Base-by-base conservation (phyloP, 1,140 invertebrate species). In the Aplysia californica region DNA sequence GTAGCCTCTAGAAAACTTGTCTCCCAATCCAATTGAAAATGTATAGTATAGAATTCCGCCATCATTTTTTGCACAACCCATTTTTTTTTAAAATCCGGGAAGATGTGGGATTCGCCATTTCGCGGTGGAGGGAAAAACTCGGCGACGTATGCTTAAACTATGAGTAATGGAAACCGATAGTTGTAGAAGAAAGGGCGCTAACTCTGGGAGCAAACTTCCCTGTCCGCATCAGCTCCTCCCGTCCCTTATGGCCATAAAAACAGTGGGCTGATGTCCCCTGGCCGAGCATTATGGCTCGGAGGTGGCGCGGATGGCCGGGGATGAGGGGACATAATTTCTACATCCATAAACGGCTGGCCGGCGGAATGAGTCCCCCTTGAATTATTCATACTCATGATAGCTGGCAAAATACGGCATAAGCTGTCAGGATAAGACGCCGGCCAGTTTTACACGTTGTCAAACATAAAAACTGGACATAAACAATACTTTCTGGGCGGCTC, bases 321-420 rank as follows among this genome's bases (percentile, higher is more conserved):
- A 44, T 68, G 66, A 68, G 38, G 39, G 50, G 23, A 44, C 35
- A 44, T 39, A 68, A 44, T 44, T 39, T 41, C n/a, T 21, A 10
- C 36, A 18, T 18, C 6, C 35, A 4, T 44, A 29, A 68, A 68
- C 55, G 29, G 44, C 33, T 4, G n/a, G 68, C 21, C 26, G 29
- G 35, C 23, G 26, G 1, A 6, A 20, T 20, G 6, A 31, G 23
- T 2, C 6, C 31, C 6, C 41, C 23, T 35, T 70, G 68, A 70
- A 70, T 70, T 35, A 70, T 70, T 70, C 68, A 70, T 70, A 70
- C 41, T 56, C 68, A 70, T 70, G 58, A 56, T 70, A 39, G 68
- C 68, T 15, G 18, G 68, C 68, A 70, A 70, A 70, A 70, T 44
- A 26, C 23, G 44, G n/a, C 50, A 56, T 58, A 70, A 70, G 41